Evolutionary conservation across 2,113 vertebrate species (phyloP).

Genomic region (Notothenia rossii): DNA sequence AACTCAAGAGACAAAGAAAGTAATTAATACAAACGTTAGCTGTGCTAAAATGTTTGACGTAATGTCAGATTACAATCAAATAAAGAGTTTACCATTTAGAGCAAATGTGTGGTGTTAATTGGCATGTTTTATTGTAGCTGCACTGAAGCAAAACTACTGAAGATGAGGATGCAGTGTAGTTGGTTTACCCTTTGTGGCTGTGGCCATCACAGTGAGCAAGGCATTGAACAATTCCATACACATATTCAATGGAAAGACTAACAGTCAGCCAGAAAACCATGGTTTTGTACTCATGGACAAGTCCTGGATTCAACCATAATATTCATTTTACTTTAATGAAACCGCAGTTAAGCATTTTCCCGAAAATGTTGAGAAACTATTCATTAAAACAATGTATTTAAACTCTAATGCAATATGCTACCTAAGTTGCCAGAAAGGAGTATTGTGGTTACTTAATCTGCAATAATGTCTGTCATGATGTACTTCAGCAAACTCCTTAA

Average conservation of each 20-base stretch:
- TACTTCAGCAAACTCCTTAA: background rate
- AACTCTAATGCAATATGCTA: background rate
- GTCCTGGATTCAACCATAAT: background rate
- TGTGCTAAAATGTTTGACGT: no score
- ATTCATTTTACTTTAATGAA: background rate
- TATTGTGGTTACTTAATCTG: background rate
- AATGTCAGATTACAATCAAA: no score
- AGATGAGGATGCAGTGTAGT: no score
- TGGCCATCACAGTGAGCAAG: background rate
- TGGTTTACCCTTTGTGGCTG: no score
- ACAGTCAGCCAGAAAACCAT: background rate
- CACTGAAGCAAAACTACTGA: no score
- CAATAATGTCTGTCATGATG: background rate
- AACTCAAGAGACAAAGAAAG: no score
- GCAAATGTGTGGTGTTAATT: no score
- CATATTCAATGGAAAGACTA: background rate
- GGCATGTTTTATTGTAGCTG: no score
- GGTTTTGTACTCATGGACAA: background rate
- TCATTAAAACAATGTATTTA: background rate
- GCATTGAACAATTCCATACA: background rate
- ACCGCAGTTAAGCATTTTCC: background rate
- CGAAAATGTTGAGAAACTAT: background rate
- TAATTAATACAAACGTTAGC: no score
- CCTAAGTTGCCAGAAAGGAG: background rate
- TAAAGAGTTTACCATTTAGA: no score